Conservation (phyloP, 2,113 vertebrate species). For the Entomyzon cyanotis region DNA sequence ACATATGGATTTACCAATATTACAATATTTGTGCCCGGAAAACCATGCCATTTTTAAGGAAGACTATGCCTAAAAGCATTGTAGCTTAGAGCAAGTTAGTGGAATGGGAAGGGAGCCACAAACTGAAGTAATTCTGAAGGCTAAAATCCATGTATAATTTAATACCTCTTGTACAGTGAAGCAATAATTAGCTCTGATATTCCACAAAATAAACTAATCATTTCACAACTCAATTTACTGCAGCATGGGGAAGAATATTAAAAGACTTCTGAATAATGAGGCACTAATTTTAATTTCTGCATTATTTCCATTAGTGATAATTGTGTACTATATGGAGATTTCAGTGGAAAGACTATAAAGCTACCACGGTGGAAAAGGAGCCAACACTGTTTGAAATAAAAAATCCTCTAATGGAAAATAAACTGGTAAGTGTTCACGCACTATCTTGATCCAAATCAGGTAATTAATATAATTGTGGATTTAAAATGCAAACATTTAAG, state of each 20-base stretch:
- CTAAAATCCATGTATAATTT: not conserved
- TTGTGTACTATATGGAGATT: not conserved
- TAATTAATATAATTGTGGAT: not conserved
- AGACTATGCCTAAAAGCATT: not conserved
- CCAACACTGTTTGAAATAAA: not conserved
- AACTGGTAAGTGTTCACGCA: not conserved
- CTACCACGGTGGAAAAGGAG: not conserved
- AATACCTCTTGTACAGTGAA: not conserved
- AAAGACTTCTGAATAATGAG: constrained; percentile 12
- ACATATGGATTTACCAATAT: not conserved
- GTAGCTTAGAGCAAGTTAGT: not conserved
- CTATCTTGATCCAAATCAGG: not conserved
- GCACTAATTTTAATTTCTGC: not conserved
- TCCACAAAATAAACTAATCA: not conserved
- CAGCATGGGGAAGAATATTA: not conserved
- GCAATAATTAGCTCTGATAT: not conserved
- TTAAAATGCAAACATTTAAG: not conserved
- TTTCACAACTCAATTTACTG: not conserved
- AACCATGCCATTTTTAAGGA: not conserved
- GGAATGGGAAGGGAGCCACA: not conserved
- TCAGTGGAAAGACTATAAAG: not conserved
- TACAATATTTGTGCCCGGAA: not conserved
- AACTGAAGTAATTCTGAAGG: not conserved
- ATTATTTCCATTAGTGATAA: not conserved
- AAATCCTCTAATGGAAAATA: not conserved